phyloP scores from a whole-genome alignment of 2,113 vertebrate species.

The Pitta sordida region DNA sequence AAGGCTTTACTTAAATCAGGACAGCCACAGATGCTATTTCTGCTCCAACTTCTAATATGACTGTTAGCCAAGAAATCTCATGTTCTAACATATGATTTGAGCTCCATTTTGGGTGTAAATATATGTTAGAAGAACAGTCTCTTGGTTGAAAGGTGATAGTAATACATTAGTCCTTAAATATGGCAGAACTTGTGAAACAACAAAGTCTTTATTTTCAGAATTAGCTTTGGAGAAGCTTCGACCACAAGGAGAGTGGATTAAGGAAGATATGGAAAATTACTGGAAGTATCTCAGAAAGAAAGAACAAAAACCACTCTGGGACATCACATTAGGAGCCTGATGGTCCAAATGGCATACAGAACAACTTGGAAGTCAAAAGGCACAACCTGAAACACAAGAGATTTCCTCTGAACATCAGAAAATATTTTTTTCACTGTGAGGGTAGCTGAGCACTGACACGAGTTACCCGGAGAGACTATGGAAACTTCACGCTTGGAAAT shows the following conservation, averaged over 20 bases:
- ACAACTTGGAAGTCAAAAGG: background rate
- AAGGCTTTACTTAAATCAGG: background rate
- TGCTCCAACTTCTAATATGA: background rate
- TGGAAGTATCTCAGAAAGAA: background rate
- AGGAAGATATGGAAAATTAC: background rate
- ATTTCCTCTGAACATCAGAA: background rate
- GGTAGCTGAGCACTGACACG: background rate
- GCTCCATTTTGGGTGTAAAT: background rate
- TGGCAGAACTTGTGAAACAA: background rate
- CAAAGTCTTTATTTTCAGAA: background rate
- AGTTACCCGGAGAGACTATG: background rate
- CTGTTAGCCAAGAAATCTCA: background rate
- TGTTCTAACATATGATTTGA: background rate
- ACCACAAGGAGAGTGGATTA: background rate
- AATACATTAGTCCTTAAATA: background rate
- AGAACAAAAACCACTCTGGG: background rate
- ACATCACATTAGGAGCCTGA: background rate
- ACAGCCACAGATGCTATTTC: background rate
- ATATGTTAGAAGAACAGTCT: background rate
- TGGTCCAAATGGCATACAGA: background rate
- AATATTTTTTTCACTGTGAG: background rate
- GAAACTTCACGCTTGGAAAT: background rate
- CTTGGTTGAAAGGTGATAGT: background rate
- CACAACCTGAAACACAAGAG: background rate
- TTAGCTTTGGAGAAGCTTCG: background rate